These are phyloP conservation scores for Tetramorium bicarinatum DNA, from an alignment of 2,888 invertebrate genomes.

Conservation along the genomic window DNA sequence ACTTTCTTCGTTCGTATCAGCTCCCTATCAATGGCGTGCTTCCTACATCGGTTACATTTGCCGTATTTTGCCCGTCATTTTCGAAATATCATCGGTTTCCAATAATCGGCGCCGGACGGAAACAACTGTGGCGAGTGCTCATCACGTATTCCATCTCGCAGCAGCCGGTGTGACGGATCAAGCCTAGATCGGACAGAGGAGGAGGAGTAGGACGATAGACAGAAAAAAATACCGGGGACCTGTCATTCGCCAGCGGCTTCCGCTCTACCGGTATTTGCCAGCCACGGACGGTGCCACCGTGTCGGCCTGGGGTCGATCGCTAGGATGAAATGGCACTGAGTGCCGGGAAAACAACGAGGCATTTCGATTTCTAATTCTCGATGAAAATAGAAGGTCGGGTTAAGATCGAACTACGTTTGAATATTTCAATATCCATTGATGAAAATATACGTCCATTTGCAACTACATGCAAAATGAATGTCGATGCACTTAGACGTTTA, in stretches of 20 bases:
- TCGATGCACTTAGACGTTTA: background rate
- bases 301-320: constrained; percentile 16
- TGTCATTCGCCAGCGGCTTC: constrained; percentile 65
- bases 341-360: constrained; percentile 34
- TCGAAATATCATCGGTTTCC: constrained; percentile 77
- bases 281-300: constrained; percentile 32
- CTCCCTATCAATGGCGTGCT: background rate
- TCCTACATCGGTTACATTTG: constrained; percentile 66
- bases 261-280: constrained; percentile 61
- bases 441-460: background rate
- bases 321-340: constrained; percentile 39
- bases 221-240: constrained; percentile 60
- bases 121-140: constrained; percentile 71
- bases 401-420: constrained; percentile 21
- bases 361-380: constrained; percentile 28
- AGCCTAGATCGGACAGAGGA: constrained; percentile 51
- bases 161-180: constrained; percentile 75
- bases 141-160: constrained; percentile 80
- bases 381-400: constrained; percentile 19
- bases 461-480: background rate
- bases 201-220: constrained; percentile 37
- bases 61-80: constrained; percentile 72
- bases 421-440: background rate
- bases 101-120: constrained; percentile 70
- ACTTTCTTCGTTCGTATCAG: background rate